phyloP scores from a whole-genome alignment of 2,888 invertebrate genomes.

The Cephonodes hylas region DNA sequence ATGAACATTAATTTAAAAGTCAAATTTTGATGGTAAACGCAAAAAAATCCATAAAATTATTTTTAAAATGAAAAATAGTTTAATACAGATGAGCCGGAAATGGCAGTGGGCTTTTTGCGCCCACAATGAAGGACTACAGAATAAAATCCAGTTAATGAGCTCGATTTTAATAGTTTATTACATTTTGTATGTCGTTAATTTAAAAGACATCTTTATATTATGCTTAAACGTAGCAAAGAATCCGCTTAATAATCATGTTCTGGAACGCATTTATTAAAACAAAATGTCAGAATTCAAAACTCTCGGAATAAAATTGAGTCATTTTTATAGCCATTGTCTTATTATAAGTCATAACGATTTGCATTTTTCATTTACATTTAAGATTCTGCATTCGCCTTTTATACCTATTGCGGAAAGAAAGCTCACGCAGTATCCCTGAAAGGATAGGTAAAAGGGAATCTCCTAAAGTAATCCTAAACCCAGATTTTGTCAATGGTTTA shows the following conservation, averaged over 20 bases:
- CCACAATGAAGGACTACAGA: neutral
- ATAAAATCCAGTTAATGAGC: conserved; percentile 3
- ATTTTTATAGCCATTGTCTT: neutral
- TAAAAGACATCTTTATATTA: neutral
- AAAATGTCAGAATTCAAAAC: neutral
- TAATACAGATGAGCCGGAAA: neutral
- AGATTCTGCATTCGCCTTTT: too few species aligned
- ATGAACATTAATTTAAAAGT: conserved; percentile 26
- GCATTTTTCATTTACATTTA: neutral
- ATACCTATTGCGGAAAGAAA: too few species aligned
- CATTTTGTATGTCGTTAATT: neutral
- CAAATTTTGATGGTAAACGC: conserved; percentile 18
- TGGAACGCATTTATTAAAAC: neutral
- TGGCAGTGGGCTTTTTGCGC: neutral
- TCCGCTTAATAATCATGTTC: neutral
- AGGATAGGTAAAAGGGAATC: too few species aligned
- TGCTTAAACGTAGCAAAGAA: conserved; percentile 4
- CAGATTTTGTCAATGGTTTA: too few species aligned
- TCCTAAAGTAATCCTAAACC: too few species aligned
- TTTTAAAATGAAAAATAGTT: conserved; percentile 10
- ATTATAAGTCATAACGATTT: neutral
- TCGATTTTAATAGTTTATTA: conserved; percentile 1
- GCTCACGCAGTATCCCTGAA: too few species aligned
- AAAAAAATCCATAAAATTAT: conserved; percentile 7
- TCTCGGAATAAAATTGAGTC: neutral